Conservation (phyloP, 2,797 vertebrate genomes). For the Zalophus californianus region DNA sequence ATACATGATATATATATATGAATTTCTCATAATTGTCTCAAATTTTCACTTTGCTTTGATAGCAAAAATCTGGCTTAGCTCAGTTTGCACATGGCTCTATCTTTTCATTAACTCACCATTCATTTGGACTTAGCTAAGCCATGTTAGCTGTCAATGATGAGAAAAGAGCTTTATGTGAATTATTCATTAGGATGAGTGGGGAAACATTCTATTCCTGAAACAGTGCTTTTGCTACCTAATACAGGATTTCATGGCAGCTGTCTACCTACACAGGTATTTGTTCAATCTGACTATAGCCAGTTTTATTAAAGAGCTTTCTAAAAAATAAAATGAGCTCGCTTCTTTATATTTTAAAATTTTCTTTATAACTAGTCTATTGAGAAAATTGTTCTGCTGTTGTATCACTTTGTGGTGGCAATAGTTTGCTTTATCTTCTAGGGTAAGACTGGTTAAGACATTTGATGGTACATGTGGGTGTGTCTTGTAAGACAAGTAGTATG, state of each 20-base stretch:
- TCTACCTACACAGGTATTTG: not conserved
- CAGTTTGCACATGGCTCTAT: not conserved
- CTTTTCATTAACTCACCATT: slow-evolving; percentile 46
- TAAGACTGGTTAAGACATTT: not conserved
- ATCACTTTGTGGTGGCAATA: not conserved
- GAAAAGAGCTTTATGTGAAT: slow-evolving; percentile 36
- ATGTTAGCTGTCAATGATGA: slow-evolving; percentile 21
- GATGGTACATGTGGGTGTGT: not conserved
- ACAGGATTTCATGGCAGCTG: not conserved
- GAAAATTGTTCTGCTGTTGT: not conserved
- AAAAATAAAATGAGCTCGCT: not conserved
- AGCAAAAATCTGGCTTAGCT: not conserved
- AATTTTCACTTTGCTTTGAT: not conserved
- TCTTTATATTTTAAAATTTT: not conserved
- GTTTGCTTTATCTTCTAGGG: not conserved
- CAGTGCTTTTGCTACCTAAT: not conserved
- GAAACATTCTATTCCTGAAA: not conserved
- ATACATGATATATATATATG: not conserved
- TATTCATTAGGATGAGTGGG: not conserved
- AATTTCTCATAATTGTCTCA: slow-evolving; percentile 30
- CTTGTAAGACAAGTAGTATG: not conserved
- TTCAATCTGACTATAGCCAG: not conserved
- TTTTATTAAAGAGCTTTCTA: slow-evolving; percentile 44
- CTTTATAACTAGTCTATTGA: not conserved
- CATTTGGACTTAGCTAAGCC: not conserved